Conservation (phyloP, 2,888 invertebrate species). For the Mythimna albipuncta region DNA sequence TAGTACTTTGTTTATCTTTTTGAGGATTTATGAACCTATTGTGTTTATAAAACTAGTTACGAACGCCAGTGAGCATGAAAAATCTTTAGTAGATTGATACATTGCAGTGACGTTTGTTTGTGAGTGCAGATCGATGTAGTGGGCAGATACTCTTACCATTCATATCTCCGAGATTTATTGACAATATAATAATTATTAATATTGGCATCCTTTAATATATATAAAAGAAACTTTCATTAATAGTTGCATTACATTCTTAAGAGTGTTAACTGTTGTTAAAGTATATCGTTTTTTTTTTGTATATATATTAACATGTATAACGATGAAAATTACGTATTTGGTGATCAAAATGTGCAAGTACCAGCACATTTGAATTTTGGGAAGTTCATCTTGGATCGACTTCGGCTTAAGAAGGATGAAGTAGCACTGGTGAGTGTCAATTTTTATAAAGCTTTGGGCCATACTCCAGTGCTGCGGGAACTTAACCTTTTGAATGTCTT, state of each 20-base stretch:
- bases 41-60: slow-evolving; percentile 45
- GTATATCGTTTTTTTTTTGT: not conserved
- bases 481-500: no score
- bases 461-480: not conserved
- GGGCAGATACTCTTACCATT: slow-evolving; percentile 16
- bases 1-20: slow-evolving; percentile 17
- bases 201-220: slow-evolving; percentile 17
- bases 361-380: slow-evolving; percentile 83
- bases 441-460: not conserved
- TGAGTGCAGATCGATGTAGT: slow-evolving; percentile 14
- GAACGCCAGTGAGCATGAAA: slow-evolving; percentile 5
- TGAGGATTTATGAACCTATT: slow-evolving; percentile 36
- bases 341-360: slow-evolving; percentile 75
- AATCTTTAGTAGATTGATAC: slow-evolving; percentile 3
- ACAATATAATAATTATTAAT: slow-evolving; percentile 28
- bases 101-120: not conserved
- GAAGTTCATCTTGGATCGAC: slow-evolving; percentile 77
- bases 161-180: slow-evolving; percentile 13
- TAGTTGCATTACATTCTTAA: not conserved
- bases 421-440: slow-evolving; percentile 76
- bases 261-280: not conserved
- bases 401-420: slow-evolving; percentile 68
- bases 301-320: slow-evolving; percentile 65
- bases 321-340: slow-evolving; percentile 72
- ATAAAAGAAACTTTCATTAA: slow-evolving; percentile 6